Evolutionary conservation across 2,113 vertebrate species (phyloP).

Genomic region (Scomber scombrus): DNA sequence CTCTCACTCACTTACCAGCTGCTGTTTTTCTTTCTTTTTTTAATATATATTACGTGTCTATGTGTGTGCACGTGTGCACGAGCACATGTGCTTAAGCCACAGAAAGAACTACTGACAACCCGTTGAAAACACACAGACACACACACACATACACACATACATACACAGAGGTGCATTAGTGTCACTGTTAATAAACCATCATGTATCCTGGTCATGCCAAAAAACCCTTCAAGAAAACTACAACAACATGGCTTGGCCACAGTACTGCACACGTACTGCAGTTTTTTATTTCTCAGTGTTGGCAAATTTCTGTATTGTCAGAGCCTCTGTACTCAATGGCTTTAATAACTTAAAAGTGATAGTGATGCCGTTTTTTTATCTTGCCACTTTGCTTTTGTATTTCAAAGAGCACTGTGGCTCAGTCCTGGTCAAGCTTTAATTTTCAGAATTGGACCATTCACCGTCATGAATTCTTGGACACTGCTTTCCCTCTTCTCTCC

Average conservation of each 20-base stretch:
- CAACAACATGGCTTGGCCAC: slow-evolving; percentile 70
- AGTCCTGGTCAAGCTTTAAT: slow-evolving; percentile 58
- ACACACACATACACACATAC: background rate
- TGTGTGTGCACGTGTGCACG: slow-evolving; percentile 20
- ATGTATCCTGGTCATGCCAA: slow-evolving; percentile 64
- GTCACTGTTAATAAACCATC: slow-evolving; percentile 59
- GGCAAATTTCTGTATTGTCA: slow-evolving; percentile 70
- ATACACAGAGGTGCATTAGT: slow-evolving; percentile 32
- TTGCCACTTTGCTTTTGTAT: slow-evolving; percentile 71
- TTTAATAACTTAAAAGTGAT: slow-evolving; percentile 78
- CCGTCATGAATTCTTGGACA: slow-evolving; percentile 61
- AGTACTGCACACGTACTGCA: slow-evolving; percentile 62
- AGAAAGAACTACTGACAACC: slow-evolving; percentile 17
- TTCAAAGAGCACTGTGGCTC: slow-evolving; percentile 41
- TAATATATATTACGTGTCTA: slow-evolving; percentile 55
- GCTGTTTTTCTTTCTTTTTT: slow-evolving; percentile 57
- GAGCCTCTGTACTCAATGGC: slow-evolving; percentile 52
- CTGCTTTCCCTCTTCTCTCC: slow-evolving; percentile 1
- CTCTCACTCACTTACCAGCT: slow-evolving; percentile 78
- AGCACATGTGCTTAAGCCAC: background rate
- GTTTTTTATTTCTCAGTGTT: slow-evolving; percentile 61
- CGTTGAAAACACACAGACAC: slow-evolving; percentile 10
- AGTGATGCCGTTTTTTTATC: slow-evolving; percentile 39
- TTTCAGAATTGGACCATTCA: slow-evolving; percentile 71
- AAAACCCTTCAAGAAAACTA: slow-evolving; percentile 70